phyloP scores from a whole-genome alignment of 2,888 invertebrate species.

The Diadegma fenestrale region DNA sequence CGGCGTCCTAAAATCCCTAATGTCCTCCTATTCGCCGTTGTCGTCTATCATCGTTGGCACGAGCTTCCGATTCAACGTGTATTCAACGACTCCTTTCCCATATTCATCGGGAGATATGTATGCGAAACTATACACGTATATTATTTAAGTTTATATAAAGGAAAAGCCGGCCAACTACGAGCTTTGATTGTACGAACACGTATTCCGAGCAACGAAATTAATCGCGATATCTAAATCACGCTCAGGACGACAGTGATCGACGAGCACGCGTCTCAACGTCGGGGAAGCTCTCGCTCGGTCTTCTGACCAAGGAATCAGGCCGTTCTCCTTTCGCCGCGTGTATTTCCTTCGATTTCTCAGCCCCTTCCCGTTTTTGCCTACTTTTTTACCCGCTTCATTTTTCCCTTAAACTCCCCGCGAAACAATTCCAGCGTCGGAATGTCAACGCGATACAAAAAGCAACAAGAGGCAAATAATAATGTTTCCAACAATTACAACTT shows the following conservation, averaged over 20 bases:
- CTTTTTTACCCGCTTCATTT: conserved; percentile 1
- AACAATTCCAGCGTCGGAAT: conserved; percentile 61
- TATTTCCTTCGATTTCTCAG: conserved; percentile 62
- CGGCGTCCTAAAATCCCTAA: conserved; percentile 52
- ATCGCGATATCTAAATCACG: conserved; percentile 78
- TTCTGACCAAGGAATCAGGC: conserved; percentile 62
- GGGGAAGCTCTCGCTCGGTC: conserved; percentile 32
- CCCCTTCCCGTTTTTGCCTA: conserved; percentile 9
- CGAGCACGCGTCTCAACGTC: conserved; percentile 68
- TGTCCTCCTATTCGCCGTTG: conserved; percentile 42
- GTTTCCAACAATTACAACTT: not conserved
- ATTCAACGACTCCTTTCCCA: conserved; percentile 18
- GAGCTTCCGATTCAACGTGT: conserved; percentile 57
- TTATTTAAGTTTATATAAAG: conserved; percentile 41
- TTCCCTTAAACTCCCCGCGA: conserved; percentile 12
- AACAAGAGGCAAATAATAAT: conserved; percentile 5
- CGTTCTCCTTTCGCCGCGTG: conserved; percentile 64
- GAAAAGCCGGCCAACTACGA: conserved; percentile 46
- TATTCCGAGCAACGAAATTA: conserved; percentile 73
- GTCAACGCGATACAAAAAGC: conserved; percentile 63
- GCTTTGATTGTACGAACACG: conserved; percentile 52
- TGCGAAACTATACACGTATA: conserved; percentile 36
- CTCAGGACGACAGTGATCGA: conserved; percentile 75
- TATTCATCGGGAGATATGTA: conserved; percentile 24
- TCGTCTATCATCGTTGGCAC: conserved; percentile 59